A percentile compares a stretch with the other conserved stretches of the same genome.
Conservation (phyloP, 2,888 invertebrate genomes). For the Flabesymbios commensalis region DNA sequence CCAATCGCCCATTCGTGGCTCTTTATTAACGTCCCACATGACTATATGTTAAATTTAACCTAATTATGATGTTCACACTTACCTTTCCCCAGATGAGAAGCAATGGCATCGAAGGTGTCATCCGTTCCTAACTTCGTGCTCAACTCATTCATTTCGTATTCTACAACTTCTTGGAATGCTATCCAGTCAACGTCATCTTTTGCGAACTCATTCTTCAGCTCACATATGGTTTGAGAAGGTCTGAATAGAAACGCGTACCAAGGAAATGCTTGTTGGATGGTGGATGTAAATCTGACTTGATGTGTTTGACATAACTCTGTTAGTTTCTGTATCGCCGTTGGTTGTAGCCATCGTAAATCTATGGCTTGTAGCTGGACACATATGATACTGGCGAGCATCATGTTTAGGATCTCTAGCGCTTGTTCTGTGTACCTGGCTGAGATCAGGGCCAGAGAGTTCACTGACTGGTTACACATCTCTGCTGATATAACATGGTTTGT, state of each 20-base stretch:
- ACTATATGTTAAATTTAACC: too few species aligned
- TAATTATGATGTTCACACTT: too few species aligned
- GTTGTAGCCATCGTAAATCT: constrained; percentile 33
- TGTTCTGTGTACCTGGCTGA: constrained; percentile 26
- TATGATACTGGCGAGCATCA: constrained; percentile 38
- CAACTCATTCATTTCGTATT: too few species aligned
- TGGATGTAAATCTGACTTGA: neutral
- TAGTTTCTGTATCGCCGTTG: neutral
- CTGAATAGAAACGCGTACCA: constrained; percentile 1
- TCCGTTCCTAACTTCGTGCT: too few species aligned
- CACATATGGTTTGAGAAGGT: neutral
- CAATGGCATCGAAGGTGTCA: too few species aligned
- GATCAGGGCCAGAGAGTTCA: constrained; percentile 42
- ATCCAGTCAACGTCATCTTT: too few species aligned
- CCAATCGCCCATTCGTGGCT: too few species aligned
- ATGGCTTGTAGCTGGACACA: constrained; percentile 32
- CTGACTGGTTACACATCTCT: constrained; percentile 43
- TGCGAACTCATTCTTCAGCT: neutral
- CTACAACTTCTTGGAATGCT: too few species aligned
- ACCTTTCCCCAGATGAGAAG: too few species aligned
- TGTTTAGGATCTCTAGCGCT: constrained; percentile 35
- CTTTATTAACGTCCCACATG: too few species aligned
- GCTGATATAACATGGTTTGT: constrained; percentile 42
- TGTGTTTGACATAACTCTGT: neutral
- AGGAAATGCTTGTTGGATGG: neutral